Evolutionary conservation across 2,113 vertebrate species (phyloP), one percentile per base, ranked within the genome.

Genomic region (Haemorhous mexicanus): DNA sequence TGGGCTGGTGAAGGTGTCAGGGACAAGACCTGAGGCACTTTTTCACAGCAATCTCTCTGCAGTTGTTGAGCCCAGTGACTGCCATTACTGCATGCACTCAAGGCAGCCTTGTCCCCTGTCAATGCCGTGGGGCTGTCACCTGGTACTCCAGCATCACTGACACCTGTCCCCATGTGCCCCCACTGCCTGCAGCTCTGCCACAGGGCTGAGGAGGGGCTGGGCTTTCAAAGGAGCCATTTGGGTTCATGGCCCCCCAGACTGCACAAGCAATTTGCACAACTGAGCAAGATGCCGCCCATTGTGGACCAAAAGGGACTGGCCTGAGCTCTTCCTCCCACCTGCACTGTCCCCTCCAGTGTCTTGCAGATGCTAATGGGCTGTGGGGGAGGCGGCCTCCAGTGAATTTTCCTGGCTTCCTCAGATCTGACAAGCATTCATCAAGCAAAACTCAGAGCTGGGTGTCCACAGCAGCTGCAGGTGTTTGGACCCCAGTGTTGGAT

Each of bases 251-350:
- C 52, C 49, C 84, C 90, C 26, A 27, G 67, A 88, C 33, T 0
- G n/a, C 62, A 43, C 0, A 0, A 69, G 96, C 95, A 96, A 96
- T 95, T 95, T 91, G 73, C 94, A 91, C 89, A 95, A 89, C 93
- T 95, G 56, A 97, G 80, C 19, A 97, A 97, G 61, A 93, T 72
- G 79, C 89, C 5, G 5, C 53, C 68, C 49, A 75, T 50, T 88
- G 79, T 87, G 81, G 67, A 50, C 64, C 74, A 70, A 83, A 91
- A 78, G 73, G 32, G 53, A 20, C 24, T 9, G 46, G 46, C 21
- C 35, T 55, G 72, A 91, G 90, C 52, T 74, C 59, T 91, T 74
- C 78, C 69, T 87, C 87, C 90, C 95, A 88, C 75, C 78, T 55
- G 82, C 84, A 35, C 75, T 39, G 37, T 61, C 43, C 59, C 87